Evolutionary conservation across 2,113 vertebrate genomes (phyloP).

Genomic region (Miniopterus natalensis): DNA sequence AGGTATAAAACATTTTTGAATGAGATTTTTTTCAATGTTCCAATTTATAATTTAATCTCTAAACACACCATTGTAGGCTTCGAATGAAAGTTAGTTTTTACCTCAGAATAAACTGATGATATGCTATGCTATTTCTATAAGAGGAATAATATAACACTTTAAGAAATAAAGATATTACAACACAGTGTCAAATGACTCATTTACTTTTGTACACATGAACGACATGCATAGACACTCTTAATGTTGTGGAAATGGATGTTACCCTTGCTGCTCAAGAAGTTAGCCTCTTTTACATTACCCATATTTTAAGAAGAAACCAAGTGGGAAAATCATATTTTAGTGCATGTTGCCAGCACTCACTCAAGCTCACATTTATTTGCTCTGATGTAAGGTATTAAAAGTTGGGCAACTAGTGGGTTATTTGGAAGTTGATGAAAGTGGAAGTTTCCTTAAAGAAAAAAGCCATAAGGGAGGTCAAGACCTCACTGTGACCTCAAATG

Average conservation of each 20-base stretch:
- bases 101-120: not conserved
- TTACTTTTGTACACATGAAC: not conserved
- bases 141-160: not conserved
- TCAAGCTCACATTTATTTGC: not conserved
- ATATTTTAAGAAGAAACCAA: slow-evolving; percentile 22
- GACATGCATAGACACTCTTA: not conserved
- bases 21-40: not conserved
- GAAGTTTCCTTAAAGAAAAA: slow-evolving; percentile 67
- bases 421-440: slow-evolving; percentile 30
- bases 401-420: not conserved
- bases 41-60: slow-evolving; percentile 26
- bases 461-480: slow-evolving; percentile 72
- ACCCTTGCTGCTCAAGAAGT: not conserved
- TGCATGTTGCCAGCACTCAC: not conserved
- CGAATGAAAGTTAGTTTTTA: not conserved
- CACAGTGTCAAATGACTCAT: not conserved
- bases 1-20: slow-evolving; percentile 42
- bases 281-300: not conserved
- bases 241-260: not conserved
- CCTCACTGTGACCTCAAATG: slow-evolving; percentile 81
- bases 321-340: not conserved
- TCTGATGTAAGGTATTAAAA: slow-evolving; percentile 59
- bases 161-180: not conserved
- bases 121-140: not conserved
- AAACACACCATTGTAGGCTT: not conserved